Evolutionary conservation across 2,888 invertebrate genomes (phyloP), one percentile per base, ranked within the genome.

Genomic region (Resseliella maxima): DNA sequence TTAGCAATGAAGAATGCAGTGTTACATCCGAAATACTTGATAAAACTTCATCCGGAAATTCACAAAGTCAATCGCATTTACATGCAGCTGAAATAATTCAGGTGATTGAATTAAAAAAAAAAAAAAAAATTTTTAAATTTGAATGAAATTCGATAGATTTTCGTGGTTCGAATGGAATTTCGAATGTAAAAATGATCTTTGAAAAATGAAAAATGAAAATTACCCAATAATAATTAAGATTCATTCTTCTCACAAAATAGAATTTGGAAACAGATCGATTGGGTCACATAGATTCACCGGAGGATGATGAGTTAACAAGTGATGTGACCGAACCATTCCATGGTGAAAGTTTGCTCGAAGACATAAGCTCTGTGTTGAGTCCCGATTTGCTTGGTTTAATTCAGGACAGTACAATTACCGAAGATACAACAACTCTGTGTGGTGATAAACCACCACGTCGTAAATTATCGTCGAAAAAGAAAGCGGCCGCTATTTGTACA

Each of bases 281-380:
- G 86, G 94, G 94, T 18, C 96, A 96, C 89, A 96, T 96, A 86
- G 96, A 96, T 89, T 96, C 96, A 0, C 96, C 96, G 0, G 96
- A 96, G 91, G 38, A 83, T 12, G 83, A 83, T 83, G 83, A 83
- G 5, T 12, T 38, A 2, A 93, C 93, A 18, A 96, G 95, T 8
- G 96, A 96, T 87, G 93, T 94, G 15, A 94, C 94, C 3, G 95
- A 95, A 89, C 93, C 94, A 8, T 92, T 95, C 88, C 95, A 95
- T 87, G 95, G 95, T 8, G 96, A 96, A 90, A 95, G 95, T 85
- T 93, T 95, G 46, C 93, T 95, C 92, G 95, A 96, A 88, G 96
- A 96, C 89, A 93, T 96, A 85, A 95, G 95, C 89, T 95, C 95
- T 0, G 94, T 94, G 91, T 91, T 94, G 87, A 92, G 95, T 21